A percentile compares a stretch with the other conserved stretches of the same genome.
Evolutionary conservation across 2,797 vertebrate species (phyloP).

Genomic region (Cichlasoma orientale): DNA sequence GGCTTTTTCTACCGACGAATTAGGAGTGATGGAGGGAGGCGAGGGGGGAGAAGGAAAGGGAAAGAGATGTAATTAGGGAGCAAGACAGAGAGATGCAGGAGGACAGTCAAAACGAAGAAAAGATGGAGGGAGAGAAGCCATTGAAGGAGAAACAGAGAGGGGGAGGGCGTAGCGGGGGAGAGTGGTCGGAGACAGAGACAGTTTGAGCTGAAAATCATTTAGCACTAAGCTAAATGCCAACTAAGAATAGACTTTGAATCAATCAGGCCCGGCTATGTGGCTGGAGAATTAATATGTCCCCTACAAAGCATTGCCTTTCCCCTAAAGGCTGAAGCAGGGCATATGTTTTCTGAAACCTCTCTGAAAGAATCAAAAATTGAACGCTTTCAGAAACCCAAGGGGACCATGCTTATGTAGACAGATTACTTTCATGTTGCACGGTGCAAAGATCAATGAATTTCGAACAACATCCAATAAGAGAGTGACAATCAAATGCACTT

Average conservation of each 20-base stretch:
- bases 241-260: conserved; percentile 85
- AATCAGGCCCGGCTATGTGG: conserved; percentile 76
- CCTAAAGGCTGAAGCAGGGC: conserved; percentile 34
- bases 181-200: conserved; percentile 51
- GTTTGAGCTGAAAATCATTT: conserved; percentile 79
- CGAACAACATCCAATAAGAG: conserved; percentile 2
- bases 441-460: background rate
- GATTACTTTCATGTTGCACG: background rate
- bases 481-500: conserved; percentile 8
- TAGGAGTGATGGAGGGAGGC: conserved; percentile 52
- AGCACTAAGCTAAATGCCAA: conserved; percentile 83
- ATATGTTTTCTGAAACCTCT: conserved; percentile 35
- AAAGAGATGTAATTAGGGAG: conserved; percentile 59
- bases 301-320: conserved; percentile 54
- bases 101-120: conserved; percentile 8
- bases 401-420: background rate
- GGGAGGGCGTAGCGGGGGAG: background rate
- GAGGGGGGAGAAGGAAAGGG: conserved; percentile 3
- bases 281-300: conserved; percentile 72
- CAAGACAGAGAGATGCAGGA: conserved; percentile 36
- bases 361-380: background rate
- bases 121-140: conserved; percentile 9
- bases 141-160: conserved; percentile 20
- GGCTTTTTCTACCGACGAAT: conserved; percentile 50
- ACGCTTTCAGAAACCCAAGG: background rate